Percentiles rank a stretch among this genome's conserved stretches.
phyloP scores from a whole-genome alignment of 2,113 vertebrate genomes.

The Balaenoptera acutorostrata region DNA sequence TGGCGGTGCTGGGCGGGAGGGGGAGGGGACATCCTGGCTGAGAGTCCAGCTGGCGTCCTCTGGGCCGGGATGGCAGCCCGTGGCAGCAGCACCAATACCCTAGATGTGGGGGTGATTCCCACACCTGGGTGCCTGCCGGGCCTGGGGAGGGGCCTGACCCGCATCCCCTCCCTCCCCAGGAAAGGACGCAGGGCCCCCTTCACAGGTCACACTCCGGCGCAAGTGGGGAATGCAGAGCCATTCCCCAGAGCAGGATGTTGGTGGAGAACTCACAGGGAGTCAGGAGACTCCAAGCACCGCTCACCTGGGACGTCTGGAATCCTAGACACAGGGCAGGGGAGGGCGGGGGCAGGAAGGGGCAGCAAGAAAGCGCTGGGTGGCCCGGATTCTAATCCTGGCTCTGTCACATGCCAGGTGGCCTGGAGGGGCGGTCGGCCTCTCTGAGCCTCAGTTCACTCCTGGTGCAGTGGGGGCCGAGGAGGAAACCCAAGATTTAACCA shows the following conservation, averaged over 20 bases:
- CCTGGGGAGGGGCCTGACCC: neutral
- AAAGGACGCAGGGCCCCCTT: neutral
- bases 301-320: rapidly evolving
- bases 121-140: rapidly evolving
- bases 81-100: rapidly evolving
- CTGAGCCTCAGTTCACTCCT: rapidly evolving
- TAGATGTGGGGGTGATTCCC: rapidly evolving
- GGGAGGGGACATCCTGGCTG: neutral
- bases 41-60: neutral
- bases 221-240: rapidly evolving
- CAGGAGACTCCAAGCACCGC: neutral
- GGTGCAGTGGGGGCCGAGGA: rapidly evolving
- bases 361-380: rapidly evolving
- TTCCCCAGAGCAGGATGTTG: rapidly evolving
- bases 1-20: neutral
- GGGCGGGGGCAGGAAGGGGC: rapidly evolving
- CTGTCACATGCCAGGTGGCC: rapidly evolving
- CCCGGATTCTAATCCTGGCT: neutral
- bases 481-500: rapidly evolving
- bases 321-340: neutral
- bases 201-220: rapidly evolving
- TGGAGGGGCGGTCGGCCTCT: rapidly evolving
- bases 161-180: neutral
- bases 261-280: rapidly evolving
- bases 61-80: neutral